Evolutionary conservation across 30 jellyfish, hydroid and myxozoan species (phyloP), one percentile per base, ranked within the genome.

Genomic region (Hydractinia echinata): DNA sequence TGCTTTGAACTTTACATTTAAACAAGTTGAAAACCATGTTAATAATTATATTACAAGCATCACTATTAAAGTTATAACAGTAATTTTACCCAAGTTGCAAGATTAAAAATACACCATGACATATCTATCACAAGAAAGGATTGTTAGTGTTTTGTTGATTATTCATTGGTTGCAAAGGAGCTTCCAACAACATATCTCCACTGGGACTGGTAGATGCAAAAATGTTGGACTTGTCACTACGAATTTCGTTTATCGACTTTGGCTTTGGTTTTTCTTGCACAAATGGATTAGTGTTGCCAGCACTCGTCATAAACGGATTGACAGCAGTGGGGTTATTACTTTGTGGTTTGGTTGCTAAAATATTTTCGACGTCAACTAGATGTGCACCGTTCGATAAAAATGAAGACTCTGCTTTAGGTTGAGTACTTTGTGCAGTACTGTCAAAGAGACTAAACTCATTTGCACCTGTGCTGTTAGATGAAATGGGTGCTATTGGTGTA

Each of bases 261-360:
- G 99, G 97, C 84, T 93, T 93, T 20, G 99, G 96, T 67, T 93
- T 93, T n/a, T 93, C 99, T 62, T 82, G 96, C 54, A 86, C 79
- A 73, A 93, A 93, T 4, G 99, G 99, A 79, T 93, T 93, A 10
- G 96, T 83, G 44, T 88, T 85, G 53, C 82, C 85, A 10, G 81
- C 76, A 2, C 89, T 79, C 7, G 94, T 61, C 77, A 89, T 91
- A 81, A 87, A 87, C 48, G 96, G 96, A 67, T 87, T 87, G 66
- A 52, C 84, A 13, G 56, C 70, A 10, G 82, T 11, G 52, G 94
- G 62, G n/a, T 76, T 53, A n/a, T 55, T 76, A 54, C 84, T 39
- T 30, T 30, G 55, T n/a, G 68, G 77, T 58, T 79, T 76, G 49
- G 92, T 21, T 18, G 92, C 96, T 20, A 81, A 76, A 58, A 93